Evolutionary conservation across 2,797 vertebrate genomes (phyloP).

Genomic region (Eleutherodactylus coqui): DNA sequence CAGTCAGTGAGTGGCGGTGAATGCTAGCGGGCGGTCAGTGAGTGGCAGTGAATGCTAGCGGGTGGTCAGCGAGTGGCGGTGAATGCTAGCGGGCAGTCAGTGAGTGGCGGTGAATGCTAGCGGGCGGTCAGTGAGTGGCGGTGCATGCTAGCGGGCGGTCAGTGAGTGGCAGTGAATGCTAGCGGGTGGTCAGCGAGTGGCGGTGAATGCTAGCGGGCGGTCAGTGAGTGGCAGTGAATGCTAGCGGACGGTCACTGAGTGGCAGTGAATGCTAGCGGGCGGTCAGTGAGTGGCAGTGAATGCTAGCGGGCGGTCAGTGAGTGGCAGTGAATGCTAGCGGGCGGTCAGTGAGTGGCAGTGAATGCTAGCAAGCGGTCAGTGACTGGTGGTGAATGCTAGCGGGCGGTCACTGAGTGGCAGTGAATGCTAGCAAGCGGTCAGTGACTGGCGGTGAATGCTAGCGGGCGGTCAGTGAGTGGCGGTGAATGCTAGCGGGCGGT

Average conservation of each 20-base stretch:
- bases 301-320: constrained; percentile 46
- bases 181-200: constrained; percentile 25
- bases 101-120: constrained; percentile 57
- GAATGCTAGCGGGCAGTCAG: constrained; percentile 44
- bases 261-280: constrained; percentile 54
- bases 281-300: constrained; percentile 46
- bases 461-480: constrained; percentile 38
- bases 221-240: too few relatives aligned
- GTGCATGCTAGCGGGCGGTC: constrained; percentile 45
- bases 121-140: constrained; percentile 44
- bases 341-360: constrained; percentile 43
- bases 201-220: constrained; percentile 50
- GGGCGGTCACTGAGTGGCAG: constrained; percentile 40
- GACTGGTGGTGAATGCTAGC: constrained; percentile 57
- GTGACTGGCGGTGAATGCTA: constrained; percentile 57
- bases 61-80: constrained; percentile 40
- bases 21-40: constrained; percentile 46
- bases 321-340: constrained; percentile 56
- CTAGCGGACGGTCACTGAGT: too few relatives aligned
- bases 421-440: constrained; percentile 47
- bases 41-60: constrained; percentile 56
- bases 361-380: constrained; percentile 45
- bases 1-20: constrained; percentile 44
- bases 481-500: constrained; percentile 46
- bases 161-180: constrained; percentile 59